phyloP scores from a whole-genome alignment of 2,797 vertebrate genomes.

The Ceryle rudis region DNA sequence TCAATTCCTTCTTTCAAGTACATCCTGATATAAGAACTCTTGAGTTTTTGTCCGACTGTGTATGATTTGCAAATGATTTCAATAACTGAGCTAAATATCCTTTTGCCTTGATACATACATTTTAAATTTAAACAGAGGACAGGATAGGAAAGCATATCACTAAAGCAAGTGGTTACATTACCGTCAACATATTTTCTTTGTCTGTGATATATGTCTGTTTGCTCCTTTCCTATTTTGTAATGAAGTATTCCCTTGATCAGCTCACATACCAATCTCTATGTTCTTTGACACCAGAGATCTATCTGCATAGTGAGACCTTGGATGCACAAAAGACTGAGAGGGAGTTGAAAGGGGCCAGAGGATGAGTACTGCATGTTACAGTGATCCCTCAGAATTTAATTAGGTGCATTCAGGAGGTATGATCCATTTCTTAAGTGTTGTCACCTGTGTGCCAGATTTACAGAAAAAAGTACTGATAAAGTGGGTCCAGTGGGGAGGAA shows the following conservation, averaged over 20 bases:
- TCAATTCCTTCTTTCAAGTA: neutral
- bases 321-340: neutral
- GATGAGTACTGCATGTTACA: neutral
- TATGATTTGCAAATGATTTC: neutral
- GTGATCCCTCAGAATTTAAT: neutral
- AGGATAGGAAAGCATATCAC: neutral
- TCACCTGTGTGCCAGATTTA: neutral
- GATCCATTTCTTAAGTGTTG: neutral
- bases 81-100: neutral
- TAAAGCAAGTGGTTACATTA: neutral
- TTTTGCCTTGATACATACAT: neutral
- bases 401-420: neutral
- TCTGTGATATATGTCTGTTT: neutral
- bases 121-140: neutral
- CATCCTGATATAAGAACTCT: neutral
- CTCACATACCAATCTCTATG: neutral
- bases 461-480: neutral
- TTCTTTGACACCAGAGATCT: neutral
- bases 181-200: neutral
- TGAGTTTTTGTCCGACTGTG: neutral
- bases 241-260: neutral
- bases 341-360: neutral
- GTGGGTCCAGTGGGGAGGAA: neutral
- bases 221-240: neutral
- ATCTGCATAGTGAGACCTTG: neutral